These are phyloP conservation scores for Morphnarchus princeps DNA, from an alignment of 2,113 vertebrate genomes.

Conservation along the genomic window DNA sequence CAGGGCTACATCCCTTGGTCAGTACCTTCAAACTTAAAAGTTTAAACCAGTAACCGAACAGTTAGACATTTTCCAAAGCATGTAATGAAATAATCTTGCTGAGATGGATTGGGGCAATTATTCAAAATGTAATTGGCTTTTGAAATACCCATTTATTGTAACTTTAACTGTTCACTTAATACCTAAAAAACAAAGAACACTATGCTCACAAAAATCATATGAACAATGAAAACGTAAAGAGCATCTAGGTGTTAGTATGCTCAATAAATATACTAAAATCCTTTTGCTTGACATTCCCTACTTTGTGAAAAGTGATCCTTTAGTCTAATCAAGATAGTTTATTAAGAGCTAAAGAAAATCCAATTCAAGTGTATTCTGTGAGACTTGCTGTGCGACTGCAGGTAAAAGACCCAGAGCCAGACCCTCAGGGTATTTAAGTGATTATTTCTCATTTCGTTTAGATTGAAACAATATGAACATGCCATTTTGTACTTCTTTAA, in stretches of 20 bases:
- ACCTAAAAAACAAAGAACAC: neutral
- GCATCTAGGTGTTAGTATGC: neutral
- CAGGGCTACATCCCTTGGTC: neutral
- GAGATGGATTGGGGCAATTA: neutral
- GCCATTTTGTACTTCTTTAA: neutral
- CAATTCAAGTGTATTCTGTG: neutral
- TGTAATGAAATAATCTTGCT: neutral
- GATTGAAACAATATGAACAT: neutral
- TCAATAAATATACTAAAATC: neutral
- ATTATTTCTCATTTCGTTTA: constrained; percentile 17
- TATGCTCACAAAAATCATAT: neutral
- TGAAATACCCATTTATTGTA: neutral
- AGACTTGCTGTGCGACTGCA: neutral
- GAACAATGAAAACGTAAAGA: neutral
- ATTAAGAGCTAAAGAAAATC: neutral
- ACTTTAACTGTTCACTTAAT: neutral
- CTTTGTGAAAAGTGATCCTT: neutral
- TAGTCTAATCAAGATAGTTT: neutral
- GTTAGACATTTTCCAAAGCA: neutral
- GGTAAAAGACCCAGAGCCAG: neutral
- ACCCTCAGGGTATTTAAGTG: neutral
- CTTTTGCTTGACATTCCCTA: neutral
- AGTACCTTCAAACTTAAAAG: neutral
- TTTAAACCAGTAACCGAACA: neutral
- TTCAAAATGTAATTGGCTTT: constrained; percentile 11